phyloP scores from a whole-genome alignment of 2,113 vertebrate species.

The Mus musculus region DNA sequence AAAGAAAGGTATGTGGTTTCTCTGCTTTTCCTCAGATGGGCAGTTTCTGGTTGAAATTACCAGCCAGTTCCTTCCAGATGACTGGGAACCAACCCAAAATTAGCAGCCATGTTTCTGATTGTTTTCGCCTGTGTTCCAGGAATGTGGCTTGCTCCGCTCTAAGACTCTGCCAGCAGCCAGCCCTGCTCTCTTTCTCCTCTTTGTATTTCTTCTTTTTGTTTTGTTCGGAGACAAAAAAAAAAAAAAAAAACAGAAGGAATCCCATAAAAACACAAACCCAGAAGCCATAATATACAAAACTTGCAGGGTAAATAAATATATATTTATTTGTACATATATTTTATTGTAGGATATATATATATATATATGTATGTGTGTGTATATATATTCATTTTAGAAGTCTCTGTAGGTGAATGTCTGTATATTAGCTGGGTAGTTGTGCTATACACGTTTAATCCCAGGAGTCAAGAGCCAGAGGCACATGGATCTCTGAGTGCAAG shows the following conservation, averaged over 20 bases:
- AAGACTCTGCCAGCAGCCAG: background rate
- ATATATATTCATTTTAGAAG: too few species aligned
- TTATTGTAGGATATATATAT: too few species aligned
- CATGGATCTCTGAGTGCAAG: background rate
- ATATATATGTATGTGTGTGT: background rate
- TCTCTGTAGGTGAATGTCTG: background rate
- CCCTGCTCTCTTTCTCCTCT: background rate
- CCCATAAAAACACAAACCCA: background rate
- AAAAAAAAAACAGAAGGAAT: background rate
- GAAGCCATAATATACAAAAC: background rate
- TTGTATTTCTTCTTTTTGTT: background rate
- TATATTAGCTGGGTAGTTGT: background rate
- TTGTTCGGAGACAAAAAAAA: background rate
- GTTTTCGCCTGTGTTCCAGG: background rate
- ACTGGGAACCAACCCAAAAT: background rate
- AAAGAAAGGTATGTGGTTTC: background rate
- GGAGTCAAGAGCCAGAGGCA: background rate
- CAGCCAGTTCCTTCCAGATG: background rate
- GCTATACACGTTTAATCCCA: background rate
- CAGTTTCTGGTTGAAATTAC: conserved; percentile 1
- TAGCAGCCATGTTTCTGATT: background rate
- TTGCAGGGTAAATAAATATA: background rate
- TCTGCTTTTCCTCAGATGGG: background rate
- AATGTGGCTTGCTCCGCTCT: background rate
- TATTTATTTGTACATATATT: background rate